These are phyloP conservation scores for Eilema depressum DNA, from an alignment of 2,888 invertebrate species.

Conservation along the genomic window DNA sequence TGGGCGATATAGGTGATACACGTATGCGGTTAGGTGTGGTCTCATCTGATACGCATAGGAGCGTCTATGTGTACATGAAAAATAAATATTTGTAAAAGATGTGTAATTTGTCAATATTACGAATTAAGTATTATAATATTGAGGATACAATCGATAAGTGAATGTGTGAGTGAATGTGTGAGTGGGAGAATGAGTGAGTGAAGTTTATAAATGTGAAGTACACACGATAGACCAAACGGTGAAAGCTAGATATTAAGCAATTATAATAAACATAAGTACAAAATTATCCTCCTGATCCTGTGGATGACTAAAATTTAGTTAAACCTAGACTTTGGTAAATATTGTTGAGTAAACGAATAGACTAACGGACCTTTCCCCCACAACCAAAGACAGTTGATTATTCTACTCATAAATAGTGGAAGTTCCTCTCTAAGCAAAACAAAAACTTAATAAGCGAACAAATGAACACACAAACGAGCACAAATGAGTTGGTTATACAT, in stretches of 20 bases:
- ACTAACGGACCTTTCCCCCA: neutral
- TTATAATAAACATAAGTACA: neutral
- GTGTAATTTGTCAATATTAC: too few species aligned
- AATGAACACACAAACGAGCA: constrained; percentile 2
- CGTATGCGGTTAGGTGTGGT: too few species aligned
- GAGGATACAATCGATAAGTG: too few species aligned
- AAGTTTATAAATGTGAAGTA: neutral
- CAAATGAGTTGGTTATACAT: neutral
- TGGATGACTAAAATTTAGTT: neutral
- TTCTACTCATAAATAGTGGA: neutral
- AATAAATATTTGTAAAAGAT: neutral
- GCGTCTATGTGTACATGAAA: too few species aligned
- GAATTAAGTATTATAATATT: too few species aligned
- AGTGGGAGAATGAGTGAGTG: neutral
- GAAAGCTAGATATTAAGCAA: neutral
- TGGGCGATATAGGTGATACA: too few species aligned
- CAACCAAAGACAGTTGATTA: too few species aligned
- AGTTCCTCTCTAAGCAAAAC: neutral
- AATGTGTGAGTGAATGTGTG: neutral
- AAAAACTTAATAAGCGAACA: neutral
- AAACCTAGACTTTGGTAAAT: neutral
- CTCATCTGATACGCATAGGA: too few species aligned
- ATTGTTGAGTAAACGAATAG: neutral
- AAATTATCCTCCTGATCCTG: neutral
- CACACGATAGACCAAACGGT: neutral